Percentiles rank a stretch among this genome's conserved stretches.
Conservation (phyloP, 2,888 invertebrate genomes). For the Melanostoma scalare region DNA sequence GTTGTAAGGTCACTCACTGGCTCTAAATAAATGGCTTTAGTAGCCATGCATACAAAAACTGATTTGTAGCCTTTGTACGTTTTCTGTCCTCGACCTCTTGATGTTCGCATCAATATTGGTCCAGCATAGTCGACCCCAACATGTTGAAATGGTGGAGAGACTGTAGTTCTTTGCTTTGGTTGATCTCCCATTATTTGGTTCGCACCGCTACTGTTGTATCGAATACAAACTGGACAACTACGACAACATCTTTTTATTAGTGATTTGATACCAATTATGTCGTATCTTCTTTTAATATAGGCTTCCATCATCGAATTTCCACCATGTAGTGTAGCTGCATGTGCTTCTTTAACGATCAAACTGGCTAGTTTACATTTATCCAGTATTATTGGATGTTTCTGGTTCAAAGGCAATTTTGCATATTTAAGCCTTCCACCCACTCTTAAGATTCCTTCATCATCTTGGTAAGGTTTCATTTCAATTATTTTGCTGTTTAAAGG, state of each 20-base stretch:
- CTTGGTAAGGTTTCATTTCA: conserved; percentile 9
- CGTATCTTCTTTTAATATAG: background rate
- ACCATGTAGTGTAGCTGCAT: too few relatives aligned
- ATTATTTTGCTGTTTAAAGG: conserved; percentile 7
- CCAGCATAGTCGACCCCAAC: conserved; percentile 45
- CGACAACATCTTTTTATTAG: too few relatives aligned
- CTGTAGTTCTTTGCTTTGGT: conserved; percentile 18
- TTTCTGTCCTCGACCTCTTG: conserved; percentile 17
- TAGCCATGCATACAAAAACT: conserved; percentile 51
- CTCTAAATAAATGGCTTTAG: conserved; percentile 51
- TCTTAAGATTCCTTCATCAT: conserved; percentile 10
- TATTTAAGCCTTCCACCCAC: conserved; percentile 23
- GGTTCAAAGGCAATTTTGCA: conserved; percentile 6
- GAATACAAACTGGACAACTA: too few relatives aligned
- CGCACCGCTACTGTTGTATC: background rate
- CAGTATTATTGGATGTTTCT: conserved; percentile 41
- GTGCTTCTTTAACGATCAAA: too few relatives aligned
- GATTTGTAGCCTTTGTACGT: conserved; percentile 38
- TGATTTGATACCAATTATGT: background rate
- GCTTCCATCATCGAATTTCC: too few relatives aligned
- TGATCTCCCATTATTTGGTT: conserved; percentile 46
- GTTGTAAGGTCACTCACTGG: conserved; percentile 46
- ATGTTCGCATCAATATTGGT: conserved; percentile 10
- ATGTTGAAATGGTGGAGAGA: conserved; percentile 27
- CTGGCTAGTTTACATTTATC: too few relatives aligned